Base-by-base conservation (phyloP, 53 echinoderm and acorn worm genomes). In the Mesocentrotus franciscanus region DNA sequence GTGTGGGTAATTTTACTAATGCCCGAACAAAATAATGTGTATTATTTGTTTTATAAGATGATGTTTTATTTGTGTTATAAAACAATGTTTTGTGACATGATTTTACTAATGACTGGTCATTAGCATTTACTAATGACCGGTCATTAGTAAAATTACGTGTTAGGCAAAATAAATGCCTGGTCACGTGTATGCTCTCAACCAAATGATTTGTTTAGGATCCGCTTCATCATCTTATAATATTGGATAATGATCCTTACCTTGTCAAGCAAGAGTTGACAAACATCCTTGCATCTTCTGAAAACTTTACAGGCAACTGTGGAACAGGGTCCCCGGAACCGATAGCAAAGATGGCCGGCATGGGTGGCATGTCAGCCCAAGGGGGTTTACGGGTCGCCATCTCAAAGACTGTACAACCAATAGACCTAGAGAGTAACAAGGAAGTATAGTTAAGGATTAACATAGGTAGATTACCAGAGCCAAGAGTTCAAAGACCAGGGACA, bases 311-410 rank as follows among this genome's bases (percentile, higher is more conserved):
- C 11, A 99, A 96, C 83, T 97, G 97, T 16, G 99, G 99, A 55
- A 99, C 93, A 1, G 96, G 95, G 1, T 92, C 96, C 12, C 99
- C 99, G 4, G 99, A 97, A 7, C 99, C 99, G 56, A 99, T 99
- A 57, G 97, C 98, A 96, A 98, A 99, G 71, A 99, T 99, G 84
- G 99, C 99, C 15, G 98, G 36, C 99, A 99, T 98, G 10, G 99
- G 99, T 18, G 97, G 97, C 99, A 99, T 97, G 74, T 99, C 97
- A 10, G 99, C 93, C 99, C 99, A 99, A 4, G 98, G 99, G 10
- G 99, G 99, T 60, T 98, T 99, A 60, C 98, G 91, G 26, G 97
- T 96, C 2, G 99, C 98, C 99, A 99, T 99, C 96, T 99, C 99
- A 97, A 99, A 98, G 15, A 99, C 97, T 17, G 99, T 99, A 93